Evolutionary conservation across 1,140 invertebrate species (phyloP).

Genomic region (Hermetia illucens): DNA sequence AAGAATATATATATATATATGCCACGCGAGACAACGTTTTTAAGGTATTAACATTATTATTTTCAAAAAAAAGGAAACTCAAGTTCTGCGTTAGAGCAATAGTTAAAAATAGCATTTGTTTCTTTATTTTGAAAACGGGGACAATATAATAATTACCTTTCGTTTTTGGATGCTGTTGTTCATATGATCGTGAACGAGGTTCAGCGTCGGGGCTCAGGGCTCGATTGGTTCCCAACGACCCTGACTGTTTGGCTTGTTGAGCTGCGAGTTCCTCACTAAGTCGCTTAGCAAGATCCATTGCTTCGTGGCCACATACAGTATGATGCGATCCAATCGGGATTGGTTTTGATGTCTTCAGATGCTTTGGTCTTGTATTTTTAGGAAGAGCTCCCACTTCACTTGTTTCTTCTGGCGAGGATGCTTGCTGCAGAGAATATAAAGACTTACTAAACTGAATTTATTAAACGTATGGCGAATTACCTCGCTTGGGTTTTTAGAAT

Average conservation of each 20-base stretch:
- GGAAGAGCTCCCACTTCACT: conserved; percentile 3
- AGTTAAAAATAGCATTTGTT: conserved; percentile 10
- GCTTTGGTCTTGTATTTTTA: conserved; percentile 1
- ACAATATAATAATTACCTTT: conserved; percentile 35
- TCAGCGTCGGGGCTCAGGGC: conserved; percentile 35
- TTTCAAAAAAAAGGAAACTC: conserved; percentile 17
- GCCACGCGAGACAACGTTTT: too few relatives aligned
- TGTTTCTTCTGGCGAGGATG: not conserved
- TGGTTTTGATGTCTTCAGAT: conserved; percentile 36
- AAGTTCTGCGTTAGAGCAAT: conserved; percentile 18
- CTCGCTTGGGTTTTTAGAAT: conserved; percentile 7
- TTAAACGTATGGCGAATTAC: not conserved
- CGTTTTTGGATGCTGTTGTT: conserved; percentile 38
- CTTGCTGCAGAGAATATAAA: conserved; percentile 7
- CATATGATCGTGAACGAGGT: conserved; percentile 47
- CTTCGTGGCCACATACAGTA: conserved; percentile 63
- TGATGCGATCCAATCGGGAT: conserved; percentile 53
- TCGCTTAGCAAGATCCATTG: conserved; percentile 55
- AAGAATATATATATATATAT: too few relatives aligned
- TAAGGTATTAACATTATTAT: conserved; percentile 3
- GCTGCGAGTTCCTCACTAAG: conserved; percentile 53
- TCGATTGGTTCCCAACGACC: conserved; percentile 29
- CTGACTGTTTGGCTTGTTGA: conserved; percentile 34
- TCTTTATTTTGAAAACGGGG: conserved; percentile 5
- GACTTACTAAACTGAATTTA: not conserved